A percentile compares a stretch with the other conserved stretches of the same genome.
Evolutionary conservation across 2,888 invertebrate species (phyloP).

Genomic region (Eupeodes latifasciatus): DNA sequence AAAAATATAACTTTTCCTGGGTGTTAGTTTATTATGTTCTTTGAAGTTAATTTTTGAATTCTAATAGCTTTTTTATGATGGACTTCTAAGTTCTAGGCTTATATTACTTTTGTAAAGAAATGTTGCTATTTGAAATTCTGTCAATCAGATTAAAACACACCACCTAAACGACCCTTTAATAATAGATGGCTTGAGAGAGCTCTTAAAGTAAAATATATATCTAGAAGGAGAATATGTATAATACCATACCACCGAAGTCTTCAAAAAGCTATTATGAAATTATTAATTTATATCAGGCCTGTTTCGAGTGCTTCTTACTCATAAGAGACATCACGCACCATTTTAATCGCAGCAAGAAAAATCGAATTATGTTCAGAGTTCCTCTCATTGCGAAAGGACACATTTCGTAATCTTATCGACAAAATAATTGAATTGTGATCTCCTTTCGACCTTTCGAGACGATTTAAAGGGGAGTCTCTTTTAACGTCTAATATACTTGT

Average conservation of each 20-base stretch:
- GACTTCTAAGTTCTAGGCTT: conserved; percentile 23
- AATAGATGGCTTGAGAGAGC: conserved; percentile 52
- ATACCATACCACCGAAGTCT: neutral
- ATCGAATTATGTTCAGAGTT: conserved; percentile 65
- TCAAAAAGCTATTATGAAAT: conserved; percentile 71
- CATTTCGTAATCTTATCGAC: conserved; percentile 54
- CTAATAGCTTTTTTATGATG: conserved; percentile 58
- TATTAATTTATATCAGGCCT: conserved; percentile 71
- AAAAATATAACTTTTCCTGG: conserved; percentile 54
- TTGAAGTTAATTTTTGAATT: conserved; percentile 73
- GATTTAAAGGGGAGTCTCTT: conserved; percentile 66
- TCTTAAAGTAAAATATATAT: conserved; percentile 28
- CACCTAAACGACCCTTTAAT: conserved; percentile 59
- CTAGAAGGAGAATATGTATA: too few relatives aligned
- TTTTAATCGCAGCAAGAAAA: conserved; percentile 71
- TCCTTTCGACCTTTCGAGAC: conserved; percentile 22
- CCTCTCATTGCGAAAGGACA: conserved; percentile 18
- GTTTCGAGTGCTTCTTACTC: conserved; percentile 31
- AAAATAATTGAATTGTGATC: conserved; percentile 67
- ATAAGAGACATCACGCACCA: conserved; percentile 63
- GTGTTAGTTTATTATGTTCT: conserved; percentile 68
- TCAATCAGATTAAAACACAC: conserved; percentile 54
- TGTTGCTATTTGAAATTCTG: conserved; percentile 42
- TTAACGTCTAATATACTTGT: conserved; percentile 29
- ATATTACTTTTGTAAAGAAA: conserved; percentile 32